Conservation (phyloP, 53 echinoderm and acorn worm genomes). For the Zoroaster sp. region DNA sequence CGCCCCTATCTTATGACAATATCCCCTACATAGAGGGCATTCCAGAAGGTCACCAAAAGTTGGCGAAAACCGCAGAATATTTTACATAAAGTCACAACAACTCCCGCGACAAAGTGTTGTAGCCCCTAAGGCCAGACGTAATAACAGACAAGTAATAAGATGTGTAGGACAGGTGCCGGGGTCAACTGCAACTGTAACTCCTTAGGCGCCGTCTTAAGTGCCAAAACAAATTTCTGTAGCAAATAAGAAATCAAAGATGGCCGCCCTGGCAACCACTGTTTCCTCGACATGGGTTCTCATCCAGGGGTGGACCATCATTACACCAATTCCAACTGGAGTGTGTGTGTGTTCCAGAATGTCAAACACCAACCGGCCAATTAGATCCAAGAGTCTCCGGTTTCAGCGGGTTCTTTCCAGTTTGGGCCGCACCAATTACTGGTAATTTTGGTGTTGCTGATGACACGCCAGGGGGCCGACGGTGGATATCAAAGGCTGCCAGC, state of each 20-base stretch:
- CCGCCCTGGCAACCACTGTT: slow-evolving; percentile 51
- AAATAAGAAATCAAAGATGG: slow-evolving; percentile 61
- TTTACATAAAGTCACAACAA: slow-evolving; percentile 6
- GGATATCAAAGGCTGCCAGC: slow-evolving; percentile 49
- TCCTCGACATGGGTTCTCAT: slow-evolving; percentile 31
- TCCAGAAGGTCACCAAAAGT: neutral
- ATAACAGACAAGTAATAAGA: slow-evolving; percentile 18
- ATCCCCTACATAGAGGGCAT: slow-evolving; percentile 21
- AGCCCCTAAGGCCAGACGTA: slow-evolving; percentile 7
- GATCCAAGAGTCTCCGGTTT: slow-evolving; percentile 29
- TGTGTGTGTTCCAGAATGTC: slow-evolving; percentile 49
- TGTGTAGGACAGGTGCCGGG: slow-evolving; percentile 7
- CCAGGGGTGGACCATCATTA: slow-evolving; percentile 16
- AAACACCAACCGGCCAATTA: slow-evolving; percentile 24
- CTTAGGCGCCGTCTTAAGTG: slow-evolving; percentile 34
- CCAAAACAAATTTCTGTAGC: slow-evolving; percentile 42
- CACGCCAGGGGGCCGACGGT: slow-evolving; percentile 51
- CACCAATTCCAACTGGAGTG: neutral
- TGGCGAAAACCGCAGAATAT: neutral
- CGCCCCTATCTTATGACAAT: slow-evolving; percentile 5
- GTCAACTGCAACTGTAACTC: slow-evolving; percentile 44
- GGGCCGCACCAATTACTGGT: slow-evolving; percentile 51
- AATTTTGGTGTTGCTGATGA: slow-evolving; percentile 58
- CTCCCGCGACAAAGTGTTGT: neutral
- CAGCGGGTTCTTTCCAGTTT: neutral